A percentile compares a stretch with the other conserved stretches of the same genome.
Evolutionary conservation across 2,797 vertebrate species (phyloP).

Genomic region (Chelidonichthys spinosus): DNA sequence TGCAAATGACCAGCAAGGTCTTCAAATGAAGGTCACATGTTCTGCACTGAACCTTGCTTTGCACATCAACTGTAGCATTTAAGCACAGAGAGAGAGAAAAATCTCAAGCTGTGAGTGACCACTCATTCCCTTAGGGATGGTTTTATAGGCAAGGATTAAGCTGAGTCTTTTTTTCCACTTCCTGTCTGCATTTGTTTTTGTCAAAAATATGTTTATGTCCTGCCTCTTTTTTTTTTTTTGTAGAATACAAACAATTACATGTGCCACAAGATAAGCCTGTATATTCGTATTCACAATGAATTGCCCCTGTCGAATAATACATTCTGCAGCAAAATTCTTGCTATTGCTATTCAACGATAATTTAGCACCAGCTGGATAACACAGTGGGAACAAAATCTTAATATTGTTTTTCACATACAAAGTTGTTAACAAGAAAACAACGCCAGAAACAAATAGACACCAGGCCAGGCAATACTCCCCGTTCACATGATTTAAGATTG

Average conservation of each 20-base stretch:
- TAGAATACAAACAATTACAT: constrained; percentile 48
- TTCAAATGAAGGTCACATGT: constrained; percentile 40
- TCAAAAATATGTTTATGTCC: constrained; percentile 23
- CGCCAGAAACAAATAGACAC: constrained; percentile 3
- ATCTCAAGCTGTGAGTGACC: constrained; percentile 66
- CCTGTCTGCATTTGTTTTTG: constrained; percentile 44
- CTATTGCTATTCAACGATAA: constrained; percentile 26
- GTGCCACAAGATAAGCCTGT: constrained; percentile 47
- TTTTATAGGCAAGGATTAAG: constrained; percentile 62
- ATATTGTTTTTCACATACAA: neutral
- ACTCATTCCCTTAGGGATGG: constrained; percentile 45
- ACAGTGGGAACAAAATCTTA: neutral
- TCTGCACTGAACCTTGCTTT: constrained; percentile 71
- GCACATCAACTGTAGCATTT: constrained; percentile 76
- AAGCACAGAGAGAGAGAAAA: constrained; percentile 66
- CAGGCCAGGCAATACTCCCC: constrained; percentile 11
- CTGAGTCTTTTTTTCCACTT: constrained; percentile 45
- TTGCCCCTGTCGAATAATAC: constrained; percentile 21
- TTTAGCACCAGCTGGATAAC: constrained; percentile 16
- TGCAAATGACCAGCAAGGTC: constrained; percentile 29
- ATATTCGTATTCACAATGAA: constrained; percentile 42
- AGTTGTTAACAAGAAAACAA: constrained; percentile 3
- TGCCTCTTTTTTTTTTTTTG: constrained; percentile 38
- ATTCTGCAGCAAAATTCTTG: constrained; percentile 15
- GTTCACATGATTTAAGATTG: constrained; percentile 9